phyloP scores from a whole-genome alignment of 2,888 invertebrate genomes.

The Thalpophila matura region DNA sequence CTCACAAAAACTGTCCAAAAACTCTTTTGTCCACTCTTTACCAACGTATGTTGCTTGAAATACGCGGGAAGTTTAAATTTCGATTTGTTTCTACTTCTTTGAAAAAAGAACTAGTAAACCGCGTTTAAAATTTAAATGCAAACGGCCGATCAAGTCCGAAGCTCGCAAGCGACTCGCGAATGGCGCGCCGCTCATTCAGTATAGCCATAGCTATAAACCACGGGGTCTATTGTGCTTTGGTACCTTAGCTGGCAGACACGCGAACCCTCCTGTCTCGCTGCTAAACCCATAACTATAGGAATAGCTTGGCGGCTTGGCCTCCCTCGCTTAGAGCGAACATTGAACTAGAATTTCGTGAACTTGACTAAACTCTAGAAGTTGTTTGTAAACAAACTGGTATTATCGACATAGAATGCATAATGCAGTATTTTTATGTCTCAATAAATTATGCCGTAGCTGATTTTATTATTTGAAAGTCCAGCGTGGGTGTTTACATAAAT shows the following conservation, averaged over 20 bases:
- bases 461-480: slow-evolving; percentile 50
- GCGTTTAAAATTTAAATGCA: slow-evolving; percentile 77
- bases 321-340: slow-evolving; percentile 64
- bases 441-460: slow-evolving; percentile 46
- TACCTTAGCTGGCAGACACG: slow-evolving; percentile 83
- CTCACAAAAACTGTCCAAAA: slow-evolving; percentile 68
- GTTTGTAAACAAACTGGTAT: slow-evolving; percentile 63
- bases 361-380: slow-evolving; percentile 53
- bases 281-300: slow-evolving; percentile 71
- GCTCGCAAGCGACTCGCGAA: slow-evolving; percentile 87
- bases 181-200: slow-evolving; percentile 72
- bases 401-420: slow-evolving; percentile 44
- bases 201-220: slow-evolving; percentile 80
- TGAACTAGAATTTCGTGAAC: slow-evolving; percentile 62
- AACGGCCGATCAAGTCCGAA: slow-evolving; percentile 87
- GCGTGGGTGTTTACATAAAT: slow-evolving; percentile 49
- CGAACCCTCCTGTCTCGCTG: slow-evolving; percentile 80
- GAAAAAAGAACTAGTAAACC: slow-evolving; percentile 59
- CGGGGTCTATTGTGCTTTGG: slow-evolving; percentile 82
- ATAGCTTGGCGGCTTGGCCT: slow-evolving; percentile 70
- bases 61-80: slow-evolving; percentile 46
- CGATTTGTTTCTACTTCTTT: slow-evolving; percentile 43
- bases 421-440: slow-evolving; percentile 47
- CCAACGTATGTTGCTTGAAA: slow-evolving; percentile 25
- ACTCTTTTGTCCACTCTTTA: slow-evolving; percentile 56